phyloP scores from a whole-genome alignment of 2,113 vertebrate species.

The Oncorhynchus clarkii region DNA sequence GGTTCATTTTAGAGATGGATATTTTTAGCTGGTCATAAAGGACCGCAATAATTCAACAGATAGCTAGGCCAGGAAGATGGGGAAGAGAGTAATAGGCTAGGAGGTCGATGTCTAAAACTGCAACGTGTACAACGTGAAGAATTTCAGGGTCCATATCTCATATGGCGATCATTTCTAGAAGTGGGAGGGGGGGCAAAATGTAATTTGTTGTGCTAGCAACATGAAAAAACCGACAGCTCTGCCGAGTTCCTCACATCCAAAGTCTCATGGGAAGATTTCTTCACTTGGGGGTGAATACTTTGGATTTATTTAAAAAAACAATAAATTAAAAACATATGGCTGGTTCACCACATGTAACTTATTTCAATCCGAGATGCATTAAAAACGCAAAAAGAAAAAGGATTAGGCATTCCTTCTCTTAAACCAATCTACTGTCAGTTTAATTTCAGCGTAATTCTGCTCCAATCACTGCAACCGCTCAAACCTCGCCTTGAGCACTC shows the following conservation, averaged over 20 bases:
- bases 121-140: constrained; percentile 22
- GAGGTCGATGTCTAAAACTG: constrained; percentile 37
- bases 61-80: constrained; percentile 27
- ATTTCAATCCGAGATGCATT: constrained; percentile 38
- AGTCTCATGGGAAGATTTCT: constrained; percentile 51
- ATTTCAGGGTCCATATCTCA: constrained; percentile 38
- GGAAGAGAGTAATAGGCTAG: constrained; percentile 10
- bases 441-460: constrained; percentile 11
- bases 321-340: constrained; percentile 71
- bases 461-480: neutral
- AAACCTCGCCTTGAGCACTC: neutral
- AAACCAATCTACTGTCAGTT: constrained; percentile 44
- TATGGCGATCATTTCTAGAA: constrained; percentile 52
- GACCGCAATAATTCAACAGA: constrained; percentile 41
- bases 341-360: constrained; percentile 44
- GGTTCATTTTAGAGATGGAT: constrained; percentile 68
- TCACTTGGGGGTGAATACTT: constrained; percentile 65
- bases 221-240: constrained; percentile 32
- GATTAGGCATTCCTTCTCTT: constrained; percentile 31
- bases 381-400: constrained; percentile 37
- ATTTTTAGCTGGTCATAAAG: constrained; percentile 67
- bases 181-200: constrained; percentile 23
- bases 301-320: constrained; percentile 63
- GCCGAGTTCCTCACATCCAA: constrained; percentile 34
- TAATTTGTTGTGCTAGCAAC: constrained; percentile 48